Evolutionary conservation across 2,888 invertebrate species (phyloP).

Genomic region (Linnaemya vulpina): DNA sequence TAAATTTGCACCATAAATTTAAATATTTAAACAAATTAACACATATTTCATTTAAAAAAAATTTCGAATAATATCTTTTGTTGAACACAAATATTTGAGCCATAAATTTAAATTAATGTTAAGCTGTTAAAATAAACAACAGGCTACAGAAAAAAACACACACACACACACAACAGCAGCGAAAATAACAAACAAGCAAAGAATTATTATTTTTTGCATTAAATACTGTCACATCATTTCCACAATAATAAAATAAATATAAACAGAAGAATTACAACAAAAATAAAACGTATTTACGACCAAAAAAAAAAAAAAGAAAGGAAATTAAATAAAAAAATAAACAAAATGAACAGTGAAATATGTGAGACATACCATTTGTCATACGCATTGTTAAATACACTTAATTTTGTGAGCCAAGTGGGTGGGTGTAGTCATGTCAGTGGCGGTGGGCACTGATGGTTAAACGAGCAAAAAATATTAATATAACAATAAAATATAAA

Average conservation of each 20-base stretch:
- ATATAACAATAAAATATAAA: conserved; percentile 34
- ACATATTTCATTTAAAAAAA: conserved; percentile 64
- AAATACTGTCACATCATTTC: conserved; percentile 66
- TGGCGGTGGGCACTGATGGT: conserved; percentile 15
- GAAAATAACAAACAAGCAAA: conserved; percentile 20
- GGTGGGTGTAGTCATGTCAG: conserved; percentile 40
- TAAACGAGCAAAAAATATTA: conserved; percentile 43
- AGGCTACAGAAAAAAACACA: conserved; percentile 26
- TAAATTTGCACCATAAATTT: conserved; percentile 65
- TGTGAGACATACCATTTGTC: conserved; percentile 59
- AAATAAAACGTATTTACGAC: background rate
- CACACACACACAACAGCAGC: conserved; percentile 4
- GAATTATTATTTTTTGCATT: conserved; percentile 57
- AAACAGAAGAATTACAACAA: conserved; percentile 25
- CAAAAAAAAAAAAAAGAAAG: background rate
- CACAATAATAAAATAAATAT: conserved; percentile 60
- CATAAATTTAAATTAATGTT: conserved; percentile 68
- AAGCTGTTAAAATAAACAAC: conserved; percentile 66
- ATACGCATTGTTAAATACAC: conserved; percentile 60
- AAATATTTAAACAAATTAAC: conserved; percentile 63
- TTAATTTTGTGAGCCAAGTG: conserved; percentile 50
- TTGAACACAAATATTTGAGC: conserved; percentile 63
- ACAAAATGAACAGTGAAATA: conserved; percentile 55
- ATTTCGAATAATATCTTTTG: conserved; percentile 58
- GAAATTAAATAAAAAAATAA: too few relatives aligned